Conservation (phyloP, 2,113 vertebrate species). For the Hippopotamus amphibius region DNA sequence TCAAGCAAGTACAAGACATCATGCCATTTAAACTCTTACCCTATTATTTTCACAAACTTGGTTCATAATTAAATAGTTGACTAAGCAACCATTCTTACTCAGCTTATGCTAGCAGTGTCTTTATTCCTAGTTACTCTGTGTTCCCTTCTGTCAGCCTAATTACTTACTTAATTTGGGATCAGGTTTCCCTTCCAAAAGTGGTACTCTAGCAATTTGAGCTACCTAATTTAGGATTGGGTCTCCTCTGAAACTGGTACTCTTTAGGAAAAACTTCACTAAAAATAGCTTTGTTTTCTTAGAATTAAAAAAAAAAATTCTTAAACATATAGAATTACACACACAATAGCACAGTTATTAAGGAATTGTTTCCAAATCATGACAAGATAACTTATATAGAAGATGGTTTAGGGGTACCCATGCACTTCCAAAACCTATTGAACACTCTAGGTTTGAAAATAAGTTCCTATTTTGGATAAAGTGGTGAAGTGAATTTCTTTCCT, state of each 20-base stretch:
- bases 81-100: conserved; percentile 25
- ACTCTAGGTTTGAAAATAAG: not conserved
- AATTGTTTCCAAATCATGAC: not conserved
- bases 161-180: conserved; percentile 49
- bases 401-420: not conserved
- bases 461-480: not conserved
- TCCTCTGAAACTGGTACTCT: not conserved
- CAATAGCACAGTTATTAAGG: not conserved
- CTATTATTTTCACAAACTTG: conserved; percentile 37
- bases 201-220: not conserved
- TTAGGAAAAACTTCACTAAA: not conserved
- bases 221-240: not conserved
- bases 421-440: not conserved
- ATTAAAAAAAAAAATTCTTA: not conserved
- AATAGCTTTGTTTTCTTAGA: not conserved
- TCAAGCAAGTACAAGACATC: not conserved
- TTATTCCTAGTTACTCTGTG: not conserved
- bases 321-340: not conserved
- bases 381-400: not conserved
- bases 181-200: not conserved
- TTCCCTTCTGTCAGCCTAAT: conserved; percentile 32
- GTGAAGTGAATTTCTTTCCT: not conserved
- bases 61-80: conserved; percentile 30
- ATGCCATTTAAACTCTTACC: not conserved
- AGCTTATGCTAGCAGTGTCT: not conserved